Conservation (phyloP, 1,140 invertebrate genomes). For the Sycophaga agraensis region DNA sequence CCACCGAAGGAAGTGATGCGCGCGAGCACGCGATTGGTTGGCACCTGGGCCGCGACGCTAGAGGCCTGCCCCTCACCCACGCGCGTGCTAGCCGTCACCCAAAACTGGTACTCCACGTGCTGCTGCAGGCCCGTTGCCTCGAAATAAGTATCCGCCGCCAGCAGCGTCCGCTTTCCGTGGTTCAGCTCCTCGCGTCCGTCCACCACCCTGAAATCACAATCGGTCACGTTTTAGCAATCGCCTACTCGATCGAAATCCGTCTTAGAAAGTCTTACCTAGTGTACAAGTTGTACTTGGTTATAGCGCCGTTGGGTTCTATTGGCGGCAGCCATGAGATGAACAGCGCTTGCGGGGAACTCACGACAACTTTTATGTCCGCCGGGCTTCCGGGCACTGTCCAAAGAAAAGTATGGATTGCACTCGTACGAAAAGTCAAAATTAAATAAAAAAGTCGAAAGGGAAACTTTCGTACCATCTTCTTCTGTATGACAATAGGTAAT, state of each 20-base stretch:
- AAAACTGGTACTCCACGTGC: slow-evolving; percentile 78
- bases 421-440: too few species aligned
- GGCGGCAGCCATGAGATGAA: slow-evolving; percentile 81
- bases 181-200: slow-evolving; percentile 70
- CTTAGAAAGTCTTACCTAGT: too few species aligned
- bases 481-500: slow-evolving; percentile 77
- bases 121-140: slow-evolving; percentile 72
- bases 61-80: slow-evolving; percentile 77
- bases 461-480: slow-evolving; percentile 80
- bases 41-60: slow-evolving; percentile 65
- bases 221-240: too few species aligned
- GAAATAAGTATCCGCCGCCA: slow-evolving; percentile 65
- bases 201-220: slow-evolving; percentile 57
- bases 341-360: slow-evolving; percentile 72
- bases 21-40: slow-evolving; percentile 65
- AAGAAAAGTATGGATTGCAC: background rate
- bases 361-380: slow-evolving; percentile 78
- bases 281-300: slow-evolving; percentile 80
- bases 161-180: slow-evolving; percentile 66
- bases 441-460: too few species aligned
- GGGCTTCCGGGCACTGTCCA: slow-evolving; percentile 77
- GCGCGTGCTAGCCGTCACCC: slow-evolving; percentile 76
- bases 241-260: too few species aligned
- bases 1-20: slow-evolving; percentile 72
- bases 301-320: slow-evolving; percentile 73